A percentile compares a stretch with the other conserved stretches of the same genome.
These are phyloP conservation scores for Zele albiditarsus DNA, from an alignment of 2,888 invertebrate species.

Conservation along the genomic window DNA sequence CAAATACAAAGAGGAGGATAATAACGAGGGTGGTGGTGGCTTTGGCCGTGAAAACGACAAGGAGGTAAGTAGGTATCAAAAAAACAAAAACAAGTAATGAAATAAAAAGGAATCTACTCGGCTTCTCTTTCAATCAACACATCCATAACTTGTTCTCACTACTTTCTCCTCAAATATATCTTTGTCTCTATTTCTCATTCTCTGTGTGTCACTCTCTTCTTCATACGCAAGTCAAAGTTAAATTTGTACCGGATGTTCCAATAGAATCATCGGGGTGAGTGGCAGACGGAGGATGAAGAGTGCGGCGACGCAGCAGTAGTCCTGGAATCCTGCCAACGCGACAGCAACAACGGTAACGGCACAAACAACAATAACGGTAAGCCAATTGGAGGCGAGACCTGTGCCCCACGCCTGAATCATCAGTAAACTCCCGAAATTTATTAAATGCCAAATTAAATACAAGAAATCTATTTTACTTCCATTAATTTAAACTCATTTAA, in stretches of 20 bases:
- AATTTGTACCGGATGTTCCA: constrained; percentile 58
- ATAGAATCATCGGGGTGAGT: constrained; percentile 69
- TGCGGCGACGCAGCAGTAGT: constrained; percentile 70
- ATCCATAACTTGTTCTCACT: background rate
- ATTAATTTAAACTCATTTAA: background rate
- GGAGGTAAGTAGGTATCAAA: constrained; percentile 63
- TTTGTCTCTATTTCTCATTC: background rate
- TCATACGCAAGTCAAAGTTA: constrained; percentile 52
- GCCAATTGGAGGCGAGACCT: constrained; percentile 56
- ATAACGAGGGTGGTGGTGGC: constrained; percentile 45
- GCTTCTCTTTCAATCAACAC: constrained; percentile 9
- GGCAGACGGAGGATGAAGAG: constrained; percentile 72
- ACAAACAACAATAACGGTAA: constrained; percentile 69
- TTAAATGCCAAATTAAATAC: background rate
- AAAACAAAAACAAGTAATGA: constrained; percentile 1
- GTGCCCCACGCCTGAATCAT: constrained; percentile 58
- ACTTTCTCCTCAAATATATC: background rate
- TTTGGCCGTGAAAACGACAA: constrained; percentile 67
- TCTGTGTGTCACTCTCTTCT: constrained; percentile 1
- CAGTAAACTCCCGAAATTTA: constrained; percentile 42
- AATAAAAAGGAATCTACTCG: constrained; percentile 2
- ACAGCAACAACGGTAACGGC: constrained; percentile 66
- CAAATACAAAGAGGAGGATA: constrained; percentile 66
- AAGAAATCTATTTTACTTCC: background rate
- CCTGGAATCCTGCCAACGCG: constrained; percentile 71